These are phyloP conservation scores for Octopus bimaculoides DNA, from an alignment of 1,140 invertebrate genomes.

Conservation along the genomic window DNA sequence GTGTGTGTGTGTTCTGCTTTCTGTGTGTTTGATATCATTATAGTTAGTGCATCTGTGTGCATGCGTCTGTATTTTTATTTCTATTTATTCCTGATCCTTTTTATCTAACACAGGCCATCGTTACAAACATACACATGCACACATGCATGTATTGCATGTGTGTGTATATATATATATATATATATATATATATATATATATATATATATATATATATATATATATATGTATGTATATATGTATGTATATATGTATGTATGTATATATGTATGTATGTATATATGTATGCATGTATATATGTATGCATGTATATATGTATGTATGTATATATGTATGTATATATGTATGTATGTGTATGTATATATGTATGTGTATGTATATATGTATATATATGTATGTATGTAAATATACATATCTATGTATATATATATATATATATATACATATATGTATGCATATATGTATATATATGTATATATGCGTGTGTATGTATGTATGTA, in stretches of 20 bases:
- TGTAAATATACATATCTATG: background rate
- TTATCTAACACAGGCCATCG: background rate
- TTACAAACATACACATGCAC: background rate
- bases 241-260: background rate
- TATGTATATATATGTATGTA: background rate
- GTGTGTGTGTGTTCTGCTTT: slow-evolving; percentile 5
- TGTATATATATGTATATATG: background rate
- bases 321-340: background rate
- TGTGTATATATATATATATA: background rate
- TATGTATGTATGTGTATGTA: background rate
- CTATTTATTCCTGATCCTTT: background rate
- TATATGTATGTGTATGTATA: background rate
- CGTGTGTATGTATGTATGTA: background rate
- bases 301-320: background rate
- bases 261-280: background rate
- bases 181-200: background rate
- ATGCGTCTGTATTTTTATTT: background rate
- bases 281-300: background rate
- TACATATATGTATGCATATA: background rate
- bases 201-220: background rate
- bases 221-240: background rate
- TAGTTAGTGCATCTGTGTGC: background rate
- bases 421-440: background rate
- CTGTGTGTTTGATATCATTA: background rate
- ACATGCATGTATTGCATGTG: background rate